Conservation (phyloP, 2,113 vertebrate species). For the Sander lucioperca region DNA sequence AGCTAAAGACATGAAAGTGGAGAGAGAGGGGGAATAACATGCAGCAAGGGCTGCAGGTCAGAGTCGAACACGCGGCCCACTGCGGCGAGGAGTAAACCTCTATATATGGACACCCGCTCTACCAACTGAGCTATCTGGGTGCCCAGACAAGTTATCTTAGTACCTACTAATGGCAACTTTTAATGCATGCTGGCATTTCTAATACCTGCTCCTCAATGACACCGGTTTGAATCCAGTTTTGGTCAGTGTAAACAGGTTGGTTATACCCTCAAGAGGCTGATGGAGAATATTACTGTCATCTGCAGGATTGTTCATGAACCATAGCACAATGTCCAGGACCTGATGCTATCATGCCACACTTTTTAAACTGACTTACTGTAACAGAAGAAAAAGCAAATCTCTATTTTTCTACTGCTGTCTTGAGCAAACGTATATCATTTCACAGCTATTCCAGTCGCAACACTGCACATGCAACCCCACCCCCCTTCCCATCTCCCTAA, state of each 20-base stretch:
- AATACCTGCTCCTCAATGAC: not conserved
- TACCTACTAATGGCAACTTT: not conserved
- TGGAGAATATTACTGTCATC: slow-evolving; percentile 17
- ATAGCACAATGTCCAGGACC: slow-evolving; percentile 33
- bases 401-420: slow-evolving; percentile 19
- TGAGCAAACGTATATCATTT: slow-evolving; percentile 66
- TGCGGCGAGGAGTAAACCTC: too few relatives aligned
- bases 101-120: too few relatives aligned
- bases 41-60: too few relatives aligned
- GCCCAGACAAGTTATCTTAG: not conserved
- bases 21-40: too few relatives aligned
- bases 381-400: slow-evolving; percentile 50
- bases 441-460: slow-evolving; percentile 64
- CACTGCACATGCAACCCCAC: slow-evolving; percentile 23
- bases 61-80: too few relatives aligned
- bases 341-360: slow-evolving; percentile 27
- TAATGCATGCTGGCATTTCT: not conserved
- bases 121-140: too few relatives aligned
- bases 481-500: slow-evolving; percentile 1
- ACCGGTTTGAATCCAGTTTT: not conserved
- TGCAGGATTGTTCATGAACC: slow-evolving; percentile 30
- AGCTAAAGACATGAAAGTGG: too few relatives aligned
- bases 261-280: not conserved
- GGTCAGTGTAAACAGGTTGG: not conserved
- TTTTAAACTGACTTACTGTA: slow-evolving; percentile 39